These are phyloP conservation scores for Trematomus bernacchii DNA, from an alignment of 2,797 vertebrate species.

Conservation along the genomic window DNA sequence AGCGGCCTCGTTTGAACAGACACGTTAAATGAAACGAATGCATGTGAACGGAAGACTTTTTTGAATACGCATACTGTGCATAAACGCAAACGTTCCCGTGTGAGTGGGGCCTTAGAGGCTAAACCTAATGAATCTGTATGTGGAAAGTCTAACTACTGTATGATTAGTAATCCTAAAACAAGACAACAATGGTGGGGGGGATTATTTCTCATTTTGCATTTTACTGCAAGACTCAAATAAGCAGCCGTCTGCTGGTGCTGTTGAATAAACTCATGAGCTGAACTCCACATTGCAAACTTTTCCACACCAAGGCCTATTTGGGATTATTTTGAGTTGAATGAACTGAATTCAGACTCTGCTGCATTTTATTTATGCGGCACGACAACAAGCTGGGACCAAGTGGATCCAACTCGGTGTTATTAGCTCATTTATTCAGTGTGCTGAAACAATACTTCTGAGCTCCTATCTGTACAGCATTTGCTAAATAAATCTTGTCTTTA, in stretches of 20 bases:
- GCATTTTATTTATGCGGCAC: conserved; percentile 63
- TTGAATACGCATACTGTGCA: no score
- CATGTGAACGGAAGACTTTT: no score
- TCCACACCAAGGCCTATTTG: conserved; percentile 59
- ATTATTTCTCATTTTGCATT: conserved; percentile 47
- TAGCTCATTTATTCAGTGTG: conserved; percentile 56
- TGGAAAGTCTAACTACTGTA: conserved; percentile 30
- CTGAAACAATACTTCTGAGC: conserved; percentile 54
- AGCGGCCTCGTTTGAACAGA: no score
- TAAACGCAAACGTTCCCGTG: no score
- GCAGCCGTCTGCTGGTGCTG: conserved; percentile 49
- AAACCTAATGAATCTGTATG: conserved; percentile 33
- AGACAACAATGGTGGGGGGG: conserved; percentile 23
- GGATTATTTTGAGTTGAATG: conserved; percentile 68
- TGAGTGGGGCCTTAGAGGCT: no score
- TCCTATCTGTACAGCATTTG: conserved; percentile 55
- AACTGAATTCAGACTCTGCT: conserved; percentile 62
- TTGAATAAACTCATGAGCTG: conserved; percentile 67
- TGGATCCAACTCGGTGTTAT: conserved; percentile 58
- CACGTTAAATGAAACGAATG: no score
- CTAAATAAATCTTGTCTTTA: conserved; percentile 48
- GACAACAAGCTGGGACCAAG: conserved; percentile 56
- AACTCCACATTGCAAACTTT: conserved; percentile 60
- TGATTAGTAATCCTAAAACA: conserved; percentile 34
- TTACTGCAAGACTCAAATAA: conserved; percentile 38